Base-by-base conservation (phyloP, 2,888 invertebrate genomes). In the Brassicogethes aeneus region DNA sequence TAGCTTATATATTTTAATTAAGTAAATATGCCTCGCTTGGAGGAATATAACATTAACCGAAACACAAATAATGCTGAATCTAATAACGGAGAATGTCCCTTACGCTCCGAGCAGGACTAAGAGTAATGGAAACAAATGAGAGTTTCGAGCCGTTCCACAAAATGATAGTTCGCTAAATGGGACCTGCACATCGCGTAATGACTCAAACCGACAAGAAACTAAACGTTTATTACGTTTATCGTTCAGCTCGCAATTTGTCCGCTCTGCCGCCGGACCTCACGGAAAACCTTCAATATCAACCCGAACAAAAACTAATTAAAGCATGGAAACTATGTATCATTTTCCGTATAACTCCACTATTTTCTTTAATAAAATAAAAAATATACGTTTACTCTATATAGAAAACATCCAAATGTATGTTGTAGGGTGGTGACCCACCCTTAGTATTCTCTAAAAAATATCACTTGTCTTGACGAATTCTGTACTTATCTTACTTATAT, bases 41-140 rank as follows among this genome's bases (percentile, higher is more conserved):
- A 5, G 23, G 23, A 5, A 17, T 34, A 39, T 34, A 17, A 40
- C 40, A 39, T 38, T 45, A 47, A 47, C 43, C 44, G 35, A 42
- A 46, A 44, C 43, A 45, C 49, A 49, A 49, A 49, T 49, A 49
- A 49, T 48, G 44, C 40, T 41, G 41, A 45, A 49, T 49, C 47
- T 49, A 49, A 49, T 49, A 47, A 49, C 17, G 33, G 46, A n/a
- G 15, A 29, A 23, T 23, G 23, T 23, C 23, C 23, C 23, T 10
- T 5, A 5, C 5, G 23, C 23, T 10, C 10, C 23, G 23, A 23
- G 48, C 40, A 45, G 44, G 46, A 52, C 51, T 48, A 52, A 54
- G 52, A 56, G 54, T 56, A 56, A 58, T 58, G 54, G 50, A 53
- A 53, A 57, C 48, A 51, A 52, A 57, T 54, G 49, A 53, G 50